Base-by-base conservation (phyloP, 2,888 invertebrate genomes). In the Choreutis nemorana region DNA sequence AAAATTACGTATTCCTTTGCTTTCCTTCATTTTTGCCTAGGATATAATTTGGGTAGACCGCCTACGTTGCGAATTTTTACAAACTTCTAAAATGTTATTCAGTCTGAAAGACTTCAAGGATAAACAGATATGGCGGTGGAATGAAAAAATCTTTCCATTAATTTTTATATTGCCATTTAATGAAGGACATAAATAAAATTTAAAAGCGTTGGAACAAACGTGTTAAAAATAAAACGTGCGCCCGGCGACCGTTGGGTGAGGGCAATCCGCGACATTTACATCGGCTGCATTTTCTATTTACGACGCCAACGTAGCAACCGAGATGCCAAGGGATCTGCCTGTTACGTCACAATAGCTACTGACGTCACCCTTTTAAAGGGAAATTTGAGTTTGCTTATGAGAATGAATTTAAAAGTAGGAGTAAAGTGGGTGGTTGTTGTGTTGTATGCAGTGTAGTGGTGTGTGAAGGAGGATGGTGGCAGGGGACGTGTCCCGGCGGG, bases 401-500 rank as follows among this genome's bases (percentile, higher is more conserved):
- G 18, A 18, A 18, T 8, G 18, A 6, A 18, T 6, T 18, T 18
- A 18, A 18, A 18, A 18, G 5, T 5, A 18, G 9, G 9, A 5
- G n/a, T 23, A 2, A 23, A n/a, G 8, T 26, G 9, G 2, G 13
- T 15, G 26, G 2, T 23, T 8, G 3, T 26, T 9, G n/a, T 14
- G 4, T 26, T 26, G n/a, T 23, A 6, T n/a, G 6, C 9, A 14
- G 15, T 12, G 8, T 26, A 11, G 14, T 15, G 26, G 26, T 26
- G 26, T 14, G 24, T 14, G 14, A n/a, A 4, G 11, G 4, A 26
- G 34, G 31, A 80, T 80, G 80, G 72, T 62, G 33, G 78, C 79
- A 25, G 78, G 79, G 32, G 80, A 79, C 54, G 78, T 79, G 34
- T 78, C 78, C 26, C 64, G 80, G 35, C 72, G 80, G 26, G 79